A percentile compares a stretch with the other conserved stretches of the same genome.
phyloP scores from a whole-genome alignment of 2,888 invertebrate genomes.

The Diaphora mendica region DNA sequence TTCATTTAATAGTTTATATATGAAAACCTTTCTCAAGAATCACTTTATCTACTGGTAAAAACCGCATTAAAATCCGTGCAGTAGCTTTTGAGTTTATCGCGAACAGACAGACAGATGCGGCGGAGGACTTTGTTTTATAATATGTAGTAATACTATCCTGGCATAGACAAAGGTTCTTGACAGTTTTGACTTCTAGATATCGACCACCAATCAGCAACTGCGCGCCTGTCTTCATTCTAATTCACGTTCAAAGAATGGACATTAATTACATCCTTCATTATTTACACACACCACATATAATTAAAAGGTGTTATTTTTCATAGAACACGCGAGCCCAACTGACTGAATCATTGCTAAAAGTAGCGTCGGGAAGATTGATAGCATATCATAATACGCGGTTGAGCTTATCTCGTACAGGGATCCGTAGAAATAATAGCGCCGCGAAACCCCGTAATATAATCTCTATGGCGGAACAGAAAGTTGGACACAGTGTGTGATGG shows the following conservation, averaged over 20 bases:
- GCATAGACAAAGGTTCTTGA: too few species aligned
- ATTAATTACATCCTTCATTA: background rate
- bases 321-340: background rate
- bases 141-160: too few species aligned
- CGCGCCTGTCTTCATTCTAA: background rate
- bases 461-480: slow-evolving; percentile 38
- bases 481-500: slow-evolving; percentile 60
- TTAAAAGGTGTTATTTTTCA: background rate
- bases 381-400: slow-evolving; percentile 43
- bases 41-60: too few species aligned
- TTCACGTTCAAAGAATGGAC: background rate
- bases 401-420: slow-evolving; percentile 54
- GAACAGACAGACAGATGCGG: too few species aligned
- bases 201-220: background rate
- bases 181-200: background rate
- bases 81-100: too few species aligned
- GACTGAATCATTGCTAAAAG: slow-evolving; percentile 13
- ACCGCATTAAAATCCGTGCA: too few species aligned
- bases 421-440: slow-evolving; percentile 44
- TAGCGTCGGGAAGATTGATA: slow-evolving; percentile 59
- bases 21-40: too few species aligned
- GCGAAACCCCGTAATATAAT: slow-evolving; percentile 12
- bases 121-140: too few species aligned
- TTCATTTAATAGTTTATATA: too few species aligned
- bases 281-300: background rate